Conservation (phyloP, 2,888 invertebrate species). For the Chydorus sphaericus region DNA sequence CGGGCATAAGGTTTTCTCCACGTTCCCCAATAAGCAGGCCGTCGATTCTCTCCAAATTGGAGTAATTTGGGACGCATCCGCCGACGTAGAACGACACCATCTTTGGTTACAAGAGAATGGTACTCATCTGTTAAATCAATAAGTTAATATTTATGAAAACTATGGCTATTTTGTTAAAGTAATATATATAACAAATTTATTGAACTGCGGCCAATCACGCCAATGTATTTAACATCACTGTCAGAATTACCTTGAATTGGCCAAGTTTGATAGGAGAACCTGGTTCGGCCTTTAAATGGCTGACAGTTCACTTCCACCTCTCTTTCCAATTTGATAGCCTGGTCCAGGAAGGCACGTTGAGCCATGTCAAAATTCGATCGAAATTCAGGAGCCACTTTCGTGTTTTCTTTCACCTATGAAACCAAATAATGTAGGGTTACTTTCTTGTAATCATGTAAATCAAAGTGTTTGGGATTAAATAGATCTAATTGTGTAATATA, state of each 20-base stretch:
- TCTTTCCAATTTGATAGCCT: constrained; percentile 32
- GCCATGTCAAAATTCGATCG: constrained; percentile 39
- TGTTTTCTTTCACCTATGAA: constrained; percentile 58
- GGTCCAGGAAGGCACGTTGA: constrained; percentile 40
- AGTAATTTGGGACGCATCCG: constrained; percentile 64
- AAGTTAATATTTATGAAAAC: not conserved
- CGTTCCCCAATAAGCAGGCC: constrained; percentile 96
- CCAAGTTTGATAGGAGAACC: constrained; percentile 46
- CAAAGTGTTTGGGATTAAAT: not conserved
- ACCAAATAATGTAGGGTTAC: no score
- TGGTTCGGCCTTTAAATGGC: constrained; percentile 40
- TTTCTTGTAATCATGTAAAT: not conserved
- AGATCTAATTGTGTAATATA: not conserved
- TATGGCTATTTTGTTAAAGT: not conserved
- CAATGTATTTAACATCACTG: constrained; percentile 43
- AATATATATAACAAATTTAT: no score
- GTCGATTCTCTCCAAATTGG: constrained; percentile 75
- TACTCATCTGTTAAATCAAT: not conserved
- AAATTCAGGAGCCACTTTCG: constrained; percentile 64
- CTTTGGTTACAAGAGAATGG: not conserved
- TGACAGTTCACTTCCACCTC: constrained; percentile 41
- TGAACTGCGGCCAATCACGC: no score
- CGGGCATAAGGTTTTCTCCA: constrained; percentile 63
- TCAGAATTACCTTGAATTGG: constrained; percentile 34
- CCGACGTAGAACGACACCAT: constrained; percentile 29